These are phyloP conservation scores for Hemiscyllium ocellatum DNA, from an alignment of 2,113 vertebrate genomes.

Conservation along the genomic window DNA sequence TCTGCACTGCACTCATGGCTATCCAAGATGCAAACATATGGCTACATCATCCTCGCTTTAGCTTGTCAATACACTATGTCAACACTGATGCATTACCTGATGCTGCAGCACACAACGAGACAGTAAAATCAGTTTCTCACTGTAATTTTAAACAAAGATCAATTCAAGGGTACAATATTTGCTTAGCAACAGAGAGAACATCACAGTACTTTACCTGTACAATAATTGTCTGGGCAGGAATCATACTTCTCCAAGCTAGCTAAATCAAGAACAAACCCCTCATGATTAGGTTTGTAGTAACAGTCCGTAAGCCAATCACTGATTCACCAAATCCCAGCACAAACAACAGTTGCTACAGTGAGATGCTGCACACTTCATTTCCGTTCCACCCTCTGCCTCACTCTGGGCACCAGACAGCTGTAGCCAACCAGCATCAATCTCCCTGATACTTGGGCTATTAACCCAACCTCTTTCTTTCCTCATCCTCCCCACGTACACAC, in stretches of 20 bases:
- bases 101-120: slow-evolving; percentile 18
- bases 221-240: slow-evolving; percentile 57
- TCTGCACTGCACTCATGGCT: neutral
- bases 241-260: slow-evolving; percentile 53
- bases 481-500: slow-evolving; percentile 46
- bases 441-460: slow-evolving; percentile 40
- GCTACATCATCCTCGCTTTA: neutral
- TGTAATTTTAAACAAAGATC: slow-evolving; percentile 21
- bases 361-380: slow-evolving; percentile 47
- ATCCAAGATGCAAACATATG: neutral
- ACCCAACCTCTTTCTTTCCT: slow-evolving; percentile 45
- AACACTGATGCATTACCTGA: slow-evolving; percentile 31
- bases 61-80: neutral
- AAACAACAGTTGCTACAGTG: slow-evolving; percentile 37
- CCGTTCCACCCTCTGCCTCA: slow-evolving; percentile 42
- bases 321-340: slow-evolving; percentile 44
- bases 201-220: slow-evolving; percentile 49
- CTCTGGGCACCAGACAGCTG: slow-evolving; percentile 45
- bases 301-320: slow-evolving; percentile 40
- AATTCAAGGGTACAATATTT: neutral
- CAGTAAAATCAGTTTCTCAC: slow-evolving; percentile 28
- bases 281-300: slow-evolving; percentile 40
- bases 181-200: slow-evolving; percentile 26
- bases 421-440: slow-evolving; percentile 54
- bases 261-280: slow-evolving; percentile 49